These are phyloP conservation scores for Melitaea cinxia DNA, from an alignment of 1,140 invertebrate species.

Conservation along the genomic window DNA sequence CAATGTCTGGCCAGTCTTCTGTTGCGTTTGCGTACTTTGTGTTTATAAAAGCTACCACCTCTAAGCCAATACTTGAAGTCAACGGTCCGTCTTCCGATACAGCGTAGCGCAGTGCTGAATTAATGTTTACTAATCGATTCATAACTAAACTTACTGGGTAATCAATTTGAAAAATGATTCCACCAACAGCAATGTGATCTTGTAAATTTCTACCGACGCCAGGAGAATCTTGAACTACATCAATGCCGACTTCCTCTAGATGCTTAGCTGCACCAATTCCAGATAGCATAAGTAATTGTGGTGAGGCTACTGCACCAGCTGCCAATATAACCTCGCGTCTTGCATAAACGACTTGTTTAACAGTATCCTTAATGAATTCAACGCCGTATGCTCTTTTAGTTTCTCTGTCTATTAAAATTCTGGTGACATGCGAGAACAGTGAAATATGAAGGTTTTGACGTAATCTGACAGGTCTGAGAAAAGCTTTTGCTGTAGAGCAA, in stretches of 20 bases:
- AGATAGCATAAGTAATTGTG: conserved; percentile 92
- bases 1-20: conserved; percentile 95
- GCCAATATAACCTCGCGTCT: conserved; percentile 90
- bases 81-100: conserved; percentile 90
- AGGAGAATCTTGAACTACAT: conserved; percentile 87
- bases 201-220: conserved; percentile 92
- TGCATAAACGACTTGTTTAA: conserved; percentile 85
- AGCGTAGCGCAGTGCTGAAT: conserved; percentile 89
- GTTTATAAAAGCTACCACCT: conserved; percentile 92
- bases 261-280: conserved; percentile 90
- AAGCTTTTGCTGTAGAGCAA: conserved; percentile 91
- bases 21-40: conserved; percentile 92
- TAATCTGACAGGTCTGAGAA: conserved; percentile 88
- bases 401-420: conserved; percentile 87
- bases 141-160: conserved; percentile 89
- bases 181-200: conserved; percentile 91
- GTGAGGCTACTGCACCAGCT: conserved; percentile 89
- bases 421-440: conserved; percentile 89
- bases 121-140: conserved; percentile 89
- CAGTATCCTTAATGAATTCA: conserved; percentile 87
- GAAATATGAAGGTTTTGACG: conserved; percentile 89
- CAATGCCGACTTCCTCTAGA: conserved; percentile 85
- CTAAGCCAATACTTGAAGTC: conserved; percentile 91
- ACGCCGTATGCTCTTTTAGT: conserved; percentile 89
- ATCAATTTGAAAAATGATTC: conserved; percentile 90